phyloP scores from a whole-genome alignment of 2,113 vertebrate genomes.

The Misgurnus mizolepis region DNA sequence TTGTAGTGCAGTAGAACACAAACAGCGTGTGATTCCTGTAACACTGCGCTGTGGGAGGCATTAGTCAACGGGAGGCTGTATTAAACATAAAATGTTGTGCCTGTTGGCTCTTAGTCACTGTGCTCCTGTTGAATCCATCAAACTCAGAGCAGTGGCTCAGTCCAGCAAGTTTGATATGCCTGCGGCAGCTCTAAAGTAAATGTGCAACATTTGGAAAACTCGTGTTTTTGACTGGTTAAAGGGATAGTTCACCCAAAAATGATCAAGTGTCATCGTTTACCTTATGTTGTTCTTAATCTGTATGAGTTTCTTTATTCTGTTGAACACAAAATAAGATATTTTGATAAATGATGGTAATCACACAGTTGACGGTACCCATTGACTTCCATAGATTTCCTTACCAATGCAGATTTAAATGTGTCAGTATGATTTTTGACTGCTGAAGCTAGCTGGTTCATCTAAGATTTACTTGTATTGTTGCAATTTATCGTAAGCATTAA shows the following conservation, averaged over 20 bases:
- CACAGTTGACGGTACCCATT: too few species aligned
- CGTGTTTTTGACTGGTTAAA: neutral
- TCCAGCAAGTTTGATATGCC: conserved; percentile 10
- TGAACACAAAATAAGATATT: too few species aligned
- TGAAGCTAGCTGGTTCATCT: too few species aligned
- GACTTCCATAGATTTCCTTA: too few species aligned
- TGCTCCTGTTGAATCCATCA: conserved; percentile 15
- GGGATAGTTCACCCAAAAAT: neutral
- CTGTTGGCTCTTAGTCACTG: conserved; percentile 10
- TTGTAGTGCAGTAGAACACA: conserved; percentile 13
- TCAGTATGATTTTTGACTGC: too few species aligned
- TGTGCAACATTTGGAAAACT: conserved; percentile 1
- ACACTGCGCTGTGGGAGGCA: conserved; percentile 20
- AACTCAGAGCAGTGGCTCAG: neutral
- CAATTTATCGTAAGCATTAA: neutral
- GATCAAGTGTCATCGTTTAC: too few species aligned
- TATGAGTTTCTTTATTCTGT: too few species aligned
- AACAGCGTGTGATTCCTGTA: conserved; percentile 25
- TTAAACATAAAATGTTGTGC: neutral
- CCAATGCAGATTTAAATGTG: too few species aligned
- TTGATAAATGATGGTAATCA: too few species aligned
- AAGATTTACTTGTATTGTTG: neutral
- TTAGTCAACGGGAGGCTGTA: conserved; percentile 30
- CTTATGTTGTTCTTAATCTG: too few species aligned
- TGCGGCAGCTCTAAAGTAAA: neutral